These are phyloP conservation scores for Bombus waltoni DNA, from an alignment of 1,140 invertebrate genomes.

Conservation along the genomic window DNA sequence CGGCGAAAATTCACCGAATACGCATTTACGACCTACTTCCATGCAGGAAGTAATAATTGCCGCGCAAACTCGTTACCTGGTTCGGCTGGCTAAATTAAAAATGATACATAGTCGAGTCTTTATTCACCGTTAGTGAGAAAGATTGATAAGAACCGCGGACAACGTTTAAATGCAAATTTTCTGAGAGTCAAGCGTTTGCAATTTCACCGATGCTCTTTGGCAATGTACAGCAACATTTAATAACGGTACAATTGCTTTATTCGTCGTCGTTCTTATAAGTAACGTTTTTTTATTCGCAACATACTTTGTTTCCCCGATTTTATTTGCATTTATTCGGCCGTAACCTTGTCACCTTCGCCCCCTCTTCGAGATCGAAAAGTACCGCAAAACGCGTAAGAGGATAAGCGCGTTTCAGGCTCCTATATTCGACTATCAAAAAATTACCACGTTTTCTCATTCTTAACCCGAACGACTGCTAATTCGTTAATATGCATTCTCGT, in stretches of 20 bases:
- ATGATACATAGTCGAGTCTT: neutral
- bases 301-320: no score
- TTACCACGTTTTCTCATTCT: neutral
- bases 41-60: neutral
- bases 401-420: neutral
- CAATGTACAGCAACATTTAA: neutral
- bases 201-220: neutral
- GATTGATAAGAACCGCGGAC: neutral
- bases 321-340: no score
- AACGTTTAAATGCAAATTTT: neutral
- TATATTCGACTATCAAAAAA: neutral
- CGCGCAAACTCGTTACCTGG: neutral
- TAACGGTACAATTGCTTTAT: neutral
- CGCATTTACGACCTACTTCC: neutral
- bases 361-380: neutral
- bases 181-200: neutral
- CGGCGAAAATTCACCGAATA: neutral
- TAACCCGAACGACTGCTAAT: neutral
- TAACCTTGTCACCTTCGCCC: no score
- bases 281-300: neutral
- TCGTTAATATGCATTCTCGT: neutral
- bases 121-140: neutral
- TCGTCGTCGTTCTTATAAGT: neutral
- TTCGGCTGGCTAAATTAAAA: neutral
- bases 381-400: accelerated